phyloP scores from a whole-genome alignment of 2,113 vertebrate species.

The Rhea pennata region DNA sequence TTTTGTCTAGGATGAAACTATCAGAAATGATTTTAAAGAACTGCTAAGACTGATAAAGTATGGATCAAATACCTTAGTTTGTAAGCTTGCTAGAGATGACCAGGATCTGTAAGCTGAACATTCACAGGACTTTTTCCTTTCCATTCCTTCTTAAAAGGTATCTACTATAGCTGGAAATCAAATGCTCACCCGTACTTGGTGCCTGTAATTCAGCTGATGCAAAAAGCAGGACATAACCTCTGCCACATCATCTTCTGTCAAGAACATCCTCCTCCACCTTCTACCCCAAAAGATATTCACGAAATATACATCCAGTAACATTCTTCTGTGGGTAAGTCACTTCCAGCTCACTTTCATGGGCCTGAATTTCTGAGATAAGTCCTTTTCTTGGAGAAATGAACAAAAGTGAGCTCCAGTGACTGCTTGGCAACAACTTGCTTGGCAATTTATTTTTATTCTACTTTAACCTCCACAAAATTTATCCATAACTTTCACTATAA shows the following conservation, averaged over 20 bases:
- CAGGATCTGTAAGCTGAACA: neutral
- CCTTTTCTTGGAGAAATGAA: neutral
- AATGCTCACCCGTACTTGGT: neutral
- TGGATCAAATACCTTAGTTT: neutral
- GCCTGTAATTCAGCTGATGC: neutral
- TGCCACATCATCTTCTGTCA: neutral
- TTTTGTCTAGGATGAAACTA: neutral
- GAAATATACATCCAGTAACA: neutral
- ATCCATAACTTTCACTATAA: neutral
- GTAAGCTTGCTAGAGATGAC: neutral
- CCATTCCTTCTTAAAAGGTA: neutral
- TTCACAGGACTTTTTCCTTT: neutral
- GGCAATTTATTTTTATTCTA: neutral
- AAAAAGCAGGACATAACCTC: neutral
- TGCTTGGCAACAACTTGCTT: neutral
- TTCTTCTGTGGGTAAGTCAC: neutral
- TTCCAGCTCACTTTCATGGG: neutral
- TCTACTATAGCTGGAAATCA: neutral
- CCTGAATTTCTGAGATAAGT: neutral
- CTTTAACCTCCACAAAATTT: neutral
- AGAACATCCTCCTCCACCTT: neutral
- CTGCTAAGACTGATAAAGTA: neutral
- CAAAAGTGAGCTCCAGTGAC: neutral
- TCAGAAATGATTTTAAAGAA: neutral
- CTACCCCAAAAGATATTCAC: neutral